Percentiles rank a stretch among this genome's conserved stretches.
Conservation (phyloP, 2,888 invertebrate species). For the Ligdia adustata region DNA sequence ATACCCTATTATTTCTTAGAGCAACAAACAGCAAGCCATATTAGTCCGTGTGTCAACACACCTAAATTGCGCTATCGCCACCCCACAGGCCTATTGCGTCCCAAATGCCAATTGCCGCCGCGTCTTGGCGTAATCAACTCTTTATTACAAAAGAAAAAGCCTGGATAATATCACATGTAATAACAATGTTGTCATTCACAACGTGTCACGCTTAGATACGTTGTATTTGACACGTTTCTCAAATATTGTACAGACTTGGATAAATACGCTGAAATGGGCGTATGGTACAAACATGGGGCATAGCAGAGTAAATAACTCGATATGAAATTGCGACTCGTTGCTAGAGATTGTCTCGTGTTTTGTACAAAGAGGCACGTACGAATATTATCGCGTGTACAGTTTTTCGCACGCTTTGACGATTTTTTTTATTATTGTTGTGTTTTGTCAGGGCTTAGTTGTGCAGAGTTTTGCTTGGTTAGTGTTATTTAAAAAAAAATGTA, state of each 20-base stretch:
- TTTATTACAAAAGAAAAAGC: constrained; percentile 78
- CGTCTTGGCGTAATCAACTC: constrained; percentile 72
- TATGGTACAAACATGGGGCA: constrained; percentile 70
- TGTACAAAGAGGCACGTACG: constrained; percentile 64
- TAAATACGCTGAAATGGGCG: constrained; percentile 73
- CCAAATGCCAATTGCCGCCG: constrained; percentile 56
- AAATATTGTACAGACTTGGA: constrained; percentile 77
- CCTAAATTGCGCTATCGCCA: constrained; percentile 63
- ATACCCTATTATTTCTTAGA: constrained; percentile 17
- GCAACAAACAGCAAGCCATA: constrained; percentile 32
- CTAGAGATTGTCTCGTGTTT: constrained; percentile 63
- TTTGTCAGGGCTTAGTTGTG: constrained; percentile 37
- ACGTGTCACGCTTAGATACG: constrained; percentile 79
- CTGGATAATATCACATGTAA: constrained; percentile 76
- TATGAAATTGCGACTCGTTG: constrained; percentile 73
- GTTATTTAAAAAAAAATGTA: too few relatives aligned
- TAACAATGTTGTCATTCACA: constrained; percentile 68
- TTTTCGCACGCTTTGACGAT: constrained; percentile 46
- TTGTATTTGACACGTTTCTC: constrained; percentile 80
- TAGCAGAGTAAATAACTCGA: constrained; percentile 64
- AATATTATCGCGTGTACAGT: constrained; percentile 57
- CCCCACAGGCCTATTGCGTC: constrained; percentile 64
- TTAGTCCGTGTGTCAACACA: constrained; percentile 41
- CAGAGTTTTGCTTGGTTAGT: too few relatives aligned
- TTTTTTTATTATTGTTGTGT: constrained; percentile 51